Evolutionary conservation across 35 echinoderm and acorn worm genomes (phyloP).

Genomic region (Chiridota heheva): DNA sequence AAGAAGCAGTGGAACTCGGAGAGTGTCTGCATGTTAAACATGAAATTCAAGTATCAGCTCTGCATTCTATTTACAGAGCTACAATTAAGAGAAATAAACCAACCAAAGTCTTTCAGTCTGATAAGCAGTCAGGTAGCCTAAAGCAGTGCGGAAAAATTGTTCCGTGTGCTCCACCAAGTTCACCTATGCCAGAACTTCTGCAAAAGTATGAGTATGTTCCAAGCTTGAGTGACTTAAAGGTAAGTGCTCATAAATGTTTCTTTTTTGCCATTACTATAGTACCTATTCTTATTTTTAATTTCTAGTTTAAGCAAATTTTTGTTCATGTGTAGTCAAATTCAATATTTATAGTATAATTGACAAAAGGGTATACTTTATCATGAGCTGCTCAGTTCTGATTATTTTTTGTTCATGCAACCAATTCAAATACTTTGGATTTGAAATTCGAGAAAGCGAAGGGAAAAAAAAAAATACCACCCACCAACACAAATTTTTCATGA

Average conservation of each 20-base stretch:
- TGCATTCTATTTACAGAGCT: constrained; percentile 28
- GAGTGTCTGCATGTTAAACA: not conserved
- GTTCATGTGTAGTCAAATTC: not conserved
- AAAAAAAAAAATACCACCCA: too few species aligned
- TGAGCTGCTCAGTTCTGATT: not conserved
- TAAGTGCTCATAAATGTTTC: constrained; percentile 37
- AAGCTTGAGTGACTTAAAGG: constrained; percentile 79
- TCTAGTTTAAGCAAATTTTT: not conserved
- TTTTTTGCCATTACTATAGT: not conserved
- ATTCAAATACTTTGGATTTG: too few species aligned
- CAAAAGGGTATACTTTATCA: not conserved
- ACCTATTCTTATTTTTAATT: not conserved
- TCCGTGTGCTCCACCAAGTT: constrained; percentile 84
- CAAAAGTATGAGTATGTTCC: constrained; percentile 79
- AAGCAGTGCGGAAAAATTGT: constrained; percentile 69
- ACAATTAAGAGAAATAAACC: constrained; percentile 18
- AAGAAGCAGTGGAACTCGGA: not conserved
- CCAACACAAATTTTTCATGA: too few species aligned
- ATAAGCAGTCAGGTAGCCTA: constrained; percentile 86
- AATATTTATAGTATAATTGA: not conserved
- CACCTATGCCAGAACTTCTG: constrained; percentile 65
- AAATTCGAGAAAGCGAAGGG: too few species aligned
- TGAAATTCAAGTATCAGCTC: constrained; percentile 8
- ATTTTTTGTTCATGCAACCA: too few species aligned
- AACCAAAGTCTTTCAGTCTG: constrained; percentile 84